A percentile compares a stretch with the other conserved stretches of the same genome.
These are phyloP conservation scores for Achroia grisella DNA, from an alignment of 1,140 invertebrate species.

Conservation along the genomic window DNA sequence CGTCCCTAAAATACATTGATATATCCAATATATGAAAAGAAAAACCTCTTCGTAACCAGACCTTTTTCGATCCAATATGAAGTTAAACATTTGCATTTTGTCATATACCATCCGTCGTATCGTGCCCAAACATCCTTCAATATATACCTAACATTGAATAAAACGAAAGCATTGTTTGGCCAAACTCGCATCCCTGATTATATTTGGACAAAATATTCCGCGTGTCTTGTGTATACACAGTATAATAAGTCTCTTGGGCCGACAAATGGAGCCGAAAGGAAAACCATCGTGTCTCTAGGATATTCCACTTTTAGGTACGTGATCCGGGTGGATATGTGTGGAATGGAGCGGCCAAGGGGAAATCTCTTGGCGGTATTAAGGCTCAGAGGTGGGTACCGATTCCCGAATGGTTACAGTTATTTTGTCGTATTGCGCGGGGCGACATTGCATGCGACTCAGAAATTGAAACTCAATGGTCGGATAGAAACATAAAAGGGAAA, in stretches of 20 bases:
- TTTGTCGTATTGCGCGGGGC: slow-evolving; percentile 43
- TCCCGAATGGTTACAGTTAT: slow-evolving; percentile 56
- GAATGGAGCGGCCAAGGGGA: slow-evolving; percentile 48
- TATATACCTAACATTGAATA: slow-evolving; percentile 49
- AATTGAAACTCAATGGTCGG: slow-evolving; percentile 45
- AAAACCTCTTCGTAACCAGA: background rate
- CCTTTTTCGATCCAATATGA: slow-evolving; percentile 44
- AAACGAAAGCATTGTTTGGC: slow-evolving; percentile 60
- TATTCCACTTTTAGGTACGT: slow-evolving; percentile 48
- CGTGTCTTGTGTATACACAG: slow-evolving; percentile 56
- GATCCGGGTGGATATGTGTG: slow-evolving; percentile 45
- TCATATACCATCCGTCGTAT: slow-evolving; percentile 24
- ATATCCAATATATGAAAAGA: slow-evolving; percentile 12
- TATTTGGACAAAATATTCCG: slow-evolving; percentile 68
- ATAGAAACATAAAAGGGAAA: slow-evolving; percentile 33
- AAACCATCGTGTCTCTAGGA: slow-evolving; percentile 50
- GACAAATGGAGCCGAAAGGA: slow-evolving; percentile 58
- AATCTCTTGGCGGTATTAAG: slow-evolving; percentile 64
- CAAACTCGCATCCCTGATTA: slow-evolving; percentile 61
- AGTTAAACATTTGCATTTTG: slow-evolving; percentile 53
- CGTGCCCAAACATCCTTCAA: slow-evolving; percentile 28
- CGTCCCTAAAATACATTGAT: background rate
- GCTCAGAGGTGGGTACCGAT: slow-evolving; percentile 49
- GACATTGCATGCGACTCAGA: slow-evolving; percentile 29
- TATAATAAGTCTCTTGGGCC: slow-evolving; percentile 67